Evolutionary conservation across 1,140 invertebrate species (phyloP).

Genomic region (Apolygus lucorum): DNA sequence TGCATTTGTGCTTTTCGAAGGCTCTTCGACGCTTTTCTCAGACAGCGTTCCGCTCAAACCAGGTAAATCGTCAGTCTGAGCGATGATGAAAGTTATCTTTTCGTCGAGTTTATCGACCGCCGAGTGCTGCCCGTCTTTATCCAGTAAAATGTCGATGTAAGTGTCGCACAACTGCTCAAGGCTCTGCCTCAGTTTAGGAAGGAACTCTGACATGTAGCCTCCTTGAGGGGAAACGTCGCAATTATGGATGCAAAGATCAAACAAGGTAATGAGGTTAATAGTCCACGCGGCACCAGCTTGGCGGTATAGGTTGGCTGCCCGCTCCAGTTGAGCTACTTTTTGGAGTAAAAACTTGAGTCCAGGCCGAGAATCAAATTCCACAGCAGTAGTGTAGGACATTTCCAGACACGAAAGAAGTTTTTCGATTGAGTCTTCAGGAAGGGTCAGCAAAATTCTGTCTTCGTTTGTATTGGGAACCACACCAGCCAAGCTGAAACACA

Average conservation of each 20-base stretch:
- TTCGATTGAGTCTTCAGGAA: constrained; percentile 45
- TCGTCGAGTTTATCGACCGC: constrained; percentile 50
- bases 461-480: constrained; percentile 33
- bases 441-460: constrained; percentile 13
- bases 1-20: constrained; percentile 11
- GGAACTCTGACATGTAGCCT: constrained; percentile 38
- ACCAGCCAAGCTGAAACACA: constrained; percentile 40
- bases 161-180: constrained; percentile 53
- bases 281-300: constrained; percentile 87
- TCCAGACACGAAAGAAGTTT: constrained; percentile 69
- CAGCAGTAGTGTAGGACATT: constrained; percentile 65
- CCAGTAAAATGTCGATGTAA: constrained; percentile 52
- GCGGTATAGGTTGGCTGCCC: constrained; percentile 84
- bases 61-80: constrained; percentile 53
- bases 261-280: constrained; percentile 75
- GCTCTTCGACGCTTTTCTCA: constrained; percentile 14
- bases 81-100: constrained; percentile 54
- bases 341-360: constrained; percentile 88
- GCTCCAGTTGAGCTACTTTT: constrained; percentile 78
- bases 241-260: constrained; percentile 66
- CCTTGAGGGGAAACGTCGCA: constrained; percentile 45
- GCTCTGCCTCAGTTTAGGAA: constrained; percentile 39
- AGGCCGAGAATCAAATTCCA: constrained; percentile 78
- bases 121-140: constrained; percentile 47
- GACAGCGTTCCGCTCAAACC: constrained; percentile 35